A percentile compares a stretch with the other conserved stretches of the same genome.
Conservation (phyloP, 2,888 invertebrate genomes). For the Brenthis daphne region DNA sequence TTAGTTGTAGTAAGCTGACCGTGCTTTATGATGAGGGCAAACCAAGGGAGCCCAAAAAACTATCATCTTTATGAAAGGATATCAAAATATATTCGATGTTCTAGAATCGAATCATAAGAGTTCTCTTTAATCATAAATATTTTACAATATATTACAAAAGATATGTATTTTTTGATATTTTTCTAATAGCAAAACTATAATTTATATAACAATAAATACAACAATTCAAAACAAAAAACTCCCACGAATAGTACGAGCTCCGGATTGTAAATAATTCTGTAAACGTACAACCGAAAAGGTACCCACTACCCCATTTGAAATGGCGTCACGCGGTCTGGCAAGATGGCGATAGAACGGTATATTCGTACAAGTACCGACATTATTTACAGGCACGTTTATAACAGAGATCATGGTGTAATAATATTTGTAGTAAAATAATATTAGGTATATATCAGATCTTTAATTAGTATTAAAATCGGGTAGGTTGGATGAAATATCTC, state of each 20-base stretch:
- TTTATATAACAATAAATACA: not conserved
- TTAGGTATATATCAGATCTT: not conserved
- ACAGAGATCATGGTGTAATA: conserved; percentile 19
- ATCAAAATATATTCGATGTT: too few relatives aligned
- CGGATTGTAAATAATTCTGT: conserved; percentile 30
- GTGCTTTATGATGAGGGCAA: conserved; percentile 17
- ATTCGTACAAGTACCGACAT: conserved; percentile 48
- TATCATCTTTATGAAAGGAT: not conserved
- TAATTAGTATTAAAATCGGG: not conserved
- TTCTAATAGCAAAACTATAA: not conserved
- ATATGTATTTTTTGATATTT: not conserved
- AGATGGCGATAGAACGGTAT: conserved; percentile 68
- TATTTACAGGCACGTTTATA: conserved; percentile 50
- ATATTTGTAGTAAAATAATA: conserved; percentile 1
- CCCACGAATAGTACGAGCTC: conserved; percentile 20
- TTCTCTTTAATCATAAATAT: too few relatives aligned
- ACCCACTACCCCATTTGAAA: conserved; percentile 67
- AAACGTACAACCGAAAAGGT: conserved; percentile 54
- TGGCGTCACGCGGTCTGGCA: conserved; percentile 81
- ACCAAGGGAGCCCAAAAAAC: conserved; percentile 4
- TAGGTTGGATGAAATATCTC: not conserved
- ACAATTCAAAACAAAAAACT: conserved; percentile 4
- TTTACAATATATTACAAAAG: too few relatives aligned
- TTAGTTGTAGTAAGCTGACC: conserved; percentile 11
- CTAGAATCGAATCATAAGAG: not conserved